phyloP scores from a whole-genome alignment of 2,888 invertebrate genomes.

The Agrochola lychnidis region DNA sequence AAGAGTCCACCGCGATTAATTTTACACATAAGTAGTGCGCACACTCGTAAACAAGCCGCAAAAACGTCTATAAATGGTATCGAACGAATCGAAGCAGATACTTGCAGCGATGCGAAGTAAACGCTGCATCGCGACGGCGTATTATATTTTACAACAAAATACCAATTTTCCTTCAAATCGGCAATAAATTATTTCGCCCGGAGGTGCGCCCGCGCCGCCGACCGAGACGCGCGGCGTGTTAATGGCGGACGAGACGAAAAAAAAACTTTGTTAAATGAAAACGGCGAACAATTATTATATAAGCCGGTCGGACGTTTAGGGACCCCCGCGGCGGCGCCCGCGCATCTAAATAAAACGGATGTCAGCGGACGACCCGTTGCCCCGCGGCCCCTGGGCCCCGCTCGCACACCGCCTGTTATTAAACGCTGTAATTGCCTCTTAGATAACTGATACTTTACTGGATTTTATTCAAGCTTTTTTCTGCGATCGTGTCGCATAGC shows the following conservation, averaged over 20 bases:
- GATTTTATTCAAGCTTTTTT: slow-evolving; percentile 46
- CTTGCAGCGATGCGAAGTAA: slow-evolving; percentile 67
- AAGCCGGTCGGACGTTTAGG: slow-evolving; percentile 68
- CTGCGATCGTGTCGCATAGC: slow-evolving; percentile 19
- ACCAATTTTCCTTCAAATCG: slow-evolving; percentile 86
- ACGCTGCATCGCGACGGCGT: slow-evolving; percentile 57
- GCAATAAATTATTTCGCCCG: slow-evolving; percentile 82
- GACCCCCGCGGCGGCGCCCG: slow-evolving; percentile 68
- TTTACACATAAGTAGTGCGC: slow-evolving; percentile 70
- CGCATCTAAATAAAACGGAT: slow-evolving; percentile 59
- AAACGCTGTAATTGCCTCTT: slow-evolving; percentile 57
- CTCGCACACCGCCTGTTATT: slow-evolving; percentile 42
- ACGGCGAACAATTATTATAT: slow-evolving; percentile 83
- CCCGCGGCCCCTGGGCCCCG: slow-evolving; percentile 7
- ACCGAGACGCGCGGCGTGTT: slow-evolving; percentile 77
- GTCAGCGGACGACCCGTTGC: slow-evolving; percentile 51
- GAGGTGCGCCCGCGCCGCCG: slow-evolving; percentile 80
- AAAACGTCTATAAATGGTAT: slow-evolving; percentile 69
- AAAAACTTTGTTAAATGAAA: slow-evolving; percentile 77
- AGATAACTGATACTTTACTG: slow-evolving; percentile 56
- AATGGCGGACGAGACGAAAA: slow-evolving; percentile 76
- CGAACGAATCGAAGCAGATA: slow-evolving; percentile 67
- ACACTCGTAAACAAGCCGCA: slow-evolving; percentile 68
- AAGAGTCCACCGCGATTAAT: slow-evolving; percentile 67
- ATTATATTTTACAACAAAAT: slow-evolving; percentile 82